Percentiles rank a stretch among this genome's conserved stretches.
phyloP scores from a whole-genome alignment of 37 sponge, comb jelly and placozoan species.

The Eunapius fragilis region DNA sequence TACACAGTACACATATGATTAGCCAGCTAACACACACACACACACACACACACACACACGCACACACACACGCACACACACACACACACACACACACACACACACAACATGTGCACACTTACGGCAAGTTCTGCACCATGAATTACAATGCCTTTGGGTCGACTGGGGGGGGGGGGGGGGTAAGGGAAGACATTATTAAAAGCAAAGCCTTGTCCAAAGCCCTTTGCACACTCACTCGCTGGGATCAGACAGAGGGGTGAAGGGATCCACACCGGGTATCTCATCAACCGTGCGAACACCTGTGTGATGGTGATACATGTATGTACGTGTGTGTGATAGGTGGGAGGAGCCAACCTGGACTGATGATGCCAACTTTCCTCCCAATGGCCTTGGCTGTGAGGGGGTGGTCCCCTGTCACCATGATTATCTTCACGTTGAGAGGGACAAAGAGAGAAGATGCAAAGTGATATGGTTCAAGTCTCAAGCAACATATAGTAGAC shows the following conservation, averaged over 20 bases:
- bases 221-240: neutral
- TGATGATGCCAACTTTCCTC: constrained; percentile 90
- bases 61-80: neutral
- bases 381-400: constrained; percentile 98
- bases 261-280: neutral
- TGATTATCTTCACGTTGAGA: constrained; percentile 73
- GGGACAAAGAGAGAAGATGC: too few relatives aligned
- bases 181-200: neutral
- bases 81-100: neutral
- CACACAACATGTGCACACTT: neutral
- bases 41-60: too few relatives aligned
- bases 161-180: neutral
- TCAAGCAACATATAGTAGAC: too few relatives aligned
- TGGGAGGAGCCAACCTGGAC: constrained; percentile 56
- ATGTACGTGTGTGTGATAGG: neutral
- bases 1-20: too few relatives aligned
- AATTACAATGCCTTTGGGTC: constrained; percentile 74
- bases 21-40: too few relatives aligned
- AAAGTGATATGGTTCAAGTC: too few relatives aligned
- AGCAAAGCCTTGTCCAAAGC: neutral
- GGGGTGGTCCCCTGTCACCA: constrained; percentile 99
- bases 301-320: neutral
- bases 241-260: neutral
- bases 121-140: constrained; percentile 71
- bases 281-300: neutral